Conservation (phyloP, 2,113 vertebrate species). For the Elaphurus davidianus region DNA sequence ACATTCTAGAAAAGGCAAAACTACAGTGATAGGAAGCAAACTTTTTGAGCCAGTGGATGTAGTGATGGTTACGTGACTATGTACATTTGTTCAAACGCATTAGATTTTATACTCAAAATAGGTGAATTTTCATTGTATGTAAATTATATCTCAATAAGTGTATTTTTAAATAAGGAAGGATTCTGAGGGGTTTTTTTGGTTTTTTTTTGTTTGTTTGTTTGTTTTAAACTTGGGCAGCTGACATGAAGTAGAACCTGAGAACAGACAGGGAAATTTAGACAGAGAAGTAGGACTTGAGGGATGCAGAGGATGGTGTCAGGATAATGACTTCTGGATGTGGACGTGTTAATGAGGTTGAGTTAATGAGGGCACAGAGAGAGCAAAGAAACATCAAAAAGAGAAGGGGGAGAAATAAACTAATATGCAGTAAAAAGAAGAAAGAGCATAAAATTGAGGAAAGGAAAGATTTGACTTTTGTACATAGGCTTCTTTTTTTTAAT, state of each 20-base stretch:
- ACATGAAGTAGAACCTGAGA: not conserved
- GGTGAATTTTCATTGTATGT: not conserved
- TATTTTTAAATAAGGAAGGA: not conserved
- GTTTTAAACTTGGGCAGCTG: not conserved
- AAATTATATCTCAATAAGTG: not conserved
- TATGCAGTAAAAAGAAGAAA: not conserved
- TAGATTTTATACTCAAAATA: not conserved
- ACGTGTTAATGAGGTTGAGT: constrained; percentile 48
- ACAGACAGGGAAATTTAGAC: not conserved
- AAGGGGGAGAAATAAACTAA: not conserved
- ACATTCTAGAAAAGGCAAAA: not conserved
- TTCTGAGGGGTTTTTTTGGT: not conserved
- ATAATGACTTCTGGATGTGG: constrained; percentile 22
- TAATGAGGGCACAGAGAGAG: not conserved
- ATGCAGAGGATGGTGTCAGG: not conserved
- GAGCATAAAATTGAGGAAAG: not conserved
- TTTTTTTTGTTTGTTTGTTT: not conserved
- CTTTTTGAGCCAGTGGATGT: not conserved
- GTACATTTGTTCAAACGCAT: not conserved
- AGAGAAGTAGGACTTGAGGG: not conserved
- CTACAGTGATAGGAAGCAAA: not conserved
- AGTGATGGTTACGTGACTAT: not conserved
- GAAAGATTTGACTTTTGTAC: not conserved
- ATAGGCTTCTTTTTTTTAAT: not conserved
- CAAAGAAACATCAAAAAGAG: not conserved